Evolutionary conservation across 2,797 vertebrate species (phyloP), one percentile per base, ranked within the genome.

Genomic region (Mormyrus proboscirostris): DNA sequence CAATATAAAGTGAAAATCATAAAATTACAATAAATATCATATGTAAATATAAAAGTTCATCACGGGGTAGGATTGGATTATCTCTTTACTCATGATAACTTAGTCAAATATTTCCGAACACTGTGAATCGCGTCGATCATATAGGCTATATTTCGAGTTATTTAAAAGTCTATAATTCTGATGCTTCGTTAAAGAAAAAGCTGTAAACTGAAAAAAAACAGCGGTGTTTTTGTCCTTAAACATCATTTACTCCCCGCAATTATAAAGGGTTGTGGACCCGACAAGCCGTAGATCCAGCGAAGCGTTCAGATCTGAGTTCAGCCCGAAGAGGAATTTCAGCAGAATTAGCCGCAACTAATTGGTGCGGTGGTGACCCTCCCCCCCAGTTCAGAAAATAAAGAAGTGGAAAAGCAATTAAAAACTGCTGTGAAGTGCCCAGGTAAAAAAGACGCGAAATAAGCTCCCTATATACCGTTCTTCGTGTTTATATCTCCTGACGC

Each of bases 271-370:
- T 91, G 69, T 92, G 44, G 89, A 89, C 90, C 90, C 94, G 95
- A 95, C 92, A 93, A 95, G 94, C 93, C 93, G 93, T 93, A 94
- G 95, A 95, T 94, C 94, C 91, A 93, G 33, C 33, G 73, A 79
- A 90, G 91, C 93, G 93, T 95, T 93, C 93, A 93, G 92, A 82
- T 94, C 92, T 94, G 92, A 92, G 92, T 93, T 92, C 94, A 94
- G 95, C 95, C 95, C 94, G 94, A 94, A 93, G 91, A 95, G 93
- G 93, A 94, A 95, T 96, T 93, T 95, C 94, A 95, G 92, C 88
- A 92, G 95, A 96, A 97, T 96, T 96, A 96, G 96, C 94, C 93
- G 94, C 93, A 95, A 94, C 95, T 96, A 96, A 97, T 96, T 96
- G 95, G 93, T 79, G 29, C 29, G 73, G 73, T 44, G 33, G 16